phyloP scores from a whole-genome alignment of 2,888 invertebrate genomes.

The Drosophila fulvimacula region DNA sequence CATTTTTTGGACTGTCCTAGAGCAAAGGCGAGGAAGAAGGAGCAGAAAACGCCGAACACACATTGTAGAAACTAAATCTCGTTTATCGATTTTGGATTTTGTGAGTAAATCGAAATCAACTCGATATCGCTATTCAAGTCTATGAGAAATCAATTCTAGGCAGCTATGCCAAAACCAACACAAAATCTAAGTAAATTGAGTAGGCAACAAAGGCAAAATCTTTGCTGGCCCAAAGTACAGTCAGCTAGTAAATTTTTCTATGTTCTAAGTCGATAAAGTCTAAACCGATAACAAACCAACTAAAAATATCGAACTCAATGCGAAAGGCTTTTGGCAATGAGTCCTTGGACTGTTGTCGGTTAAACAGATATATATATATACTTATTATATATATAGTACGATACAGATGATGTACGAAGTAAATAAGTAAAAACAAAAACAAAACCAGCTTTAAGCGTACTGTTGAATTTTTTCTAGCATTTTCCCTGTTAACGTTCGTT shows the following conservation, averaged over 20 bases:
- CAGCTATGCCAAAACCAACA: conserved; percentile 40
- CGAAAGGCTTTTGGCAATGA: conserved; percentile 28
- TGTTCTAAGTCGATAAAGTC: conserved; percentile 46
- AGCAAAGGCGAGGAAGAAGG: neutral
- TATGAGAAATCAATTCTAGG: conserved; percentile 45
- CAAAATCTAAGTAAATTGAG: neutral
- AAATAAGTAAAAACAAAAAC: conserved; percentile 30
- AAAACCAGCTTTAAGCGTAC: conserved; percentile 72
- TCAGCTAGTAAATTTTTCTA: conserved; percentile 55
- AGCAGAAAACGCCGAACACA: conserved; percentile 12
- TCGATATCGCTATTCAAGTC: conserved; percentile 18
- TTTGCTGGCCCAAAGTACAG: conserved; percentile 54
- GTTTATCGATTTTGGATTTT: conserved; percentile 16
- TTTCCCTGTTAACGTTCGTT: conserved; percentile 73
- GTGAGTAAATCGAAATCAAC: neutral
- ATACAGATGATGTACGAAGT: conserved; percentile 25
- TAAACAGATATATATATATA: conserved; percentile 24
- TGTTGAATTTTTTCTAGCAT: conserved; percentile 69
- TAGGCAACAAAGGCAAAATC: conserved; percentile 16
- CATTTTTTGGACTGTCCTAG: conserved; percentile 62
- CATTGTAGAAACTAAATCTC: conserved; percentile 35
- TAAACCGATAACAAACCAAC: conserved; percentile 15
- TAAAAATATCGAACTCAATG: conserved; percentile 7
- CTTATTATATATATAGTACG: conserved; percentile 23
- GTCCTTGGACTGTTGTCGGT: conserved; percentile 15